These are phyloP conservation scores for Macrosteles quadrilineatus DNA, from an alignment of 1,140 invertebrate species.

Conservation along the genomic window DNA sequence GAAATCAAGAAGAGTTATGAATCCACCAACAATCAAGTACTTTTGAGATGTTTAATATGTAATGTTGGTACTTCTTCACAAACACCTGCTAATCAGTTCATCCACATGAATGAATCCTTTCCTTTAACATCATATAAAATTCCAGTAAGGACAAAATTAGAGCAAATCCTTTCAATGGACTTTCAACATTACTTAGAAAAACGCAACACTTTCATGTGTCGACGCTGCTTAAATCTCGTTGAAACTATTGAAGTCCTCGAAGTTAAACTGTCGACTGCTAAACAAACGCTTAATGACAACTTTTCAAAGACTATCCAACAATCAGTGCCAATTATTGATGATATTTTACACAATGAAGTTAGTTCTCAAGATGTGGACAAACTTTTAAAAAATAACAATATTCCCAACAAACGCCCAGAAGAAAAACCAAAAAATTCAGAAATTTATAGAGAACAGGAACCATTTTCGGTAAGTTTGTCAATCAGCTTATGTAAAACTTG, in stretches of 20 bases:
- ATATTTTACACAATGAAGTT: not conserved
- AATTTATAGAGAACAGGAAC: too few relatives aligned
- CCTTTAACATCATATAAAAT: constrained; percentile 20
- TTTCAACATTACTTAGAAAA: constrained; percentile 27
- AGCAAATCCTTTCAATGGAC: constrained; percentile 26
- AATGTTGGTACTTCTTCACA: constrained; percentile 20
- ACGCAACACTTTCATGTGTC: constrained; percentile 32
- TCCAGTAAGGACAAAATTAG: constrained; percentile 25
- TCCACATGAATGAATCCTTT: constrained; percentile 32
- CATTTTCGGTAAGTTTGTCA: too few relatives aligned
- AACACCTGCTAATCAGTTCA: constrained; percentile 27
- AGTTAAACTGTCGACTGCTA: constrained; percentile 28
- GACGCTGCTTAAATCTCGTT: constrained; percentile 29
- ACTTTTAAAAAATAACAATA: not conserved
- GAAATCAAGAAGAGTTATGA: constrained; percentile 27
- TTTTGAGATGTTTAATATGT: constrained; percentile 31
- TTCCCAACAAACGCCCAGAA: too few relatives aligned
- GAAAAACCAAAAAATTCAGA: too few relatives aligned
- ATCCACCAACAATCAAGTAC: not conserved
- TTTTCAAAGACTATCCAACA: constrained; percentile 27
- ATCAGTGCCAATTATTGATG: not conserved
- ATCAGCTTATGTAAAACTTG: too few relatives aligned
- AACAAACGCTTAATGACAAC: constrained; percentile 21
- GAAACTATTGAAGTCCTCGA: constrained; percentile 30
- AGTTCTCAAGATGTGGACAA: not conserved